phyloP scores from a whole-genome alignment of 2,888 invertebrate species.

The Leucophenga maculata region DNA sequence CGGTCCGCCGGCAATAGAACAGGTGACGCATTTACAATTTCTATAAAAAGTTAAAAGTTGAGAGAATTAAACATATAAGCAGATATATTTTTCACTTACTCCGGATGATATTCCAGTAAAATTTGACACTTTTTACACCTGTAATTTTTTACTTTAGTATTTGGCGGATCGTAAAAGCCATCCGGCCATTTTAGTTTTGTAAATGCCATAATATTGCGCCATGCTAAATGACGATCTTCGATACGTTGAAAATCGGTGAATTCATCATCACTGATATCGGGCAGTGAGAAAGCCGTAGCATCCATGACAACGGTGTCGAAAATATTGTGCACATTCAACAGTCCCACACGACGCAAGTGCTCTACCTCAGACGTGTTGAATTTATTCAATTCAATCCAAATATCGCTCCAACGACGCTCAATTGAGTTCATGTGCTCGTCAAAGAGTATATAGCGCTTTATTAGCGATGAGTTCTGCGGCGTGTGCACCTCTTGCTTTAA shows the following conservation, averaged over 20 bases:
- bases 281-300: slow-evolving; percentile 64
- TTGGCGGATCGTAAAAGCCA: slow-evolving; percentile 66
- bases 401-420: slow-evolving; percentile 75
- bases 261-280: slow-evolving; percentile 68
- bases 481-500: slow-evolving; percentile 68
- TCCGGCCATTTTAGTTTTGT: slow-evolving; percentile 69
- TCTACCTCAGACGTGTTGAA: slow-evolving; percentile 69
- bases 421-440: slow-evolving; percentile 76
- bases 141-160: slow-evolving; percentile 65
- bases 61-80: neutral
- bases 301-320: slow-evolving; percentile 69
- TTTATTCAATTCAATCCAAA: slow-evolving; percentile 70
- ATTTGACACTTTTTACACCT: slow-evolving; percentile 69
- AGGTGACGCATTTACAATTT: slow-evolving; percentile 71
- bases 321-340: slow-evolving; percentile 67
- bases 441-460: slow-evolving; percentile 75
- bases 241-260: slow-evolving; percentile 69
- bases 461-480: slow-evolving; percentile 68
- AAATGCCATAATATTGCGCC: slow-evolving; percentile 70
- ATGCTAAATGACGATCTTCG: slow-evolving; percentile 68
- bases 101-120: slow-evolving; percentile 67
- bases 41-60: slow-evolving; percentile 42
- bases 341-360: slow-evolving; percentile 66
- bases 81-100: slow-evolving; percentile 55
- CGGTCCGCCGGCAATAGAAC: slow-evolving; percentile 70